Evolutionary conservation across 2,113 vertebrate genomes (phyloP), one percentile per base, ranked within the genome.

Genomic region (Hippoglossus stenolepis): DNA sequence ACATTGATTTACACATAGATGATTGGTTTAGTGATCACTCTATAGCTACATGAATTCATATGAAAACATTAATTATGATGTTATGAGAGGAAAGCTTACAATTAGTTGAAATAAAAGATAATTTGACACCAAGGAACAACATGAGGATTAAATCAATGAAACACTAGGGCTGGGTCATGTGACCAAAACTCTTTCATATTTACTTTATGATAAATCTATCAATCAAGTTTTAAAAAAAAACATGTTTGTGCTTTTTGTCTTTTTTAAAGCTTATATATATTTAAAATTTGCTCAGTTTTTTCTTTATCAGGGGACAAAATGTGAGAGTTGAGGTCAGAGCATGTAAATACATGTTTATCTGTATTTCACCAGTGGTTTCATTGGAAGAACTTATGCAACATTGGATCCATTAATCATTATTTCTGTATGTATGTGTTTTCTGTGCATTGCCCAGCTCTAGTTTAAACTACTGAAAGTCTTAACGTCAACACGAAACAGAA

Each of bases 401-500:
- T 45, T 15, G 43, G 13, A 1, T 45, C 43, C 12, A 15, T 1
- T 45, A 4, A 45, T 45, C 14, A 1, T 45, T 13, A 15, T 45
- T 14, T 13, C 14, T 15, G 14, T 45, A 15, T 15, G 6, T 7
- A 31, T 31, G 31, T 31, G 13, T 15, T 45, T 14, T 13, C 43
- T 12, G 43, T 45, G 43, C 12, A 77, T 80, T 87, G 72, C 76
- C 85, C 89, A 85, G 64, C 82, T 79, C 75, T 47, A 57, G 70
- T 28, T 60, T 24, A 49, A 73, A 70, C 70, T 85, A 82, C 26
- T 49, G 5, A 70, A 70, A 4, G 17, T 38, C 1, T 49, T 69
- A 60, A 84, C 59, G 58, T 53, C 23, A 47, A 86, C 64, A 65
- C 24, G 13, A 54, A 68, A 83, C 23, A 76, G 31, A 82, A 82